Conservation (phyloP, 2,888 invertebrate species). For the Limnephilus rhombicus region DNA sequence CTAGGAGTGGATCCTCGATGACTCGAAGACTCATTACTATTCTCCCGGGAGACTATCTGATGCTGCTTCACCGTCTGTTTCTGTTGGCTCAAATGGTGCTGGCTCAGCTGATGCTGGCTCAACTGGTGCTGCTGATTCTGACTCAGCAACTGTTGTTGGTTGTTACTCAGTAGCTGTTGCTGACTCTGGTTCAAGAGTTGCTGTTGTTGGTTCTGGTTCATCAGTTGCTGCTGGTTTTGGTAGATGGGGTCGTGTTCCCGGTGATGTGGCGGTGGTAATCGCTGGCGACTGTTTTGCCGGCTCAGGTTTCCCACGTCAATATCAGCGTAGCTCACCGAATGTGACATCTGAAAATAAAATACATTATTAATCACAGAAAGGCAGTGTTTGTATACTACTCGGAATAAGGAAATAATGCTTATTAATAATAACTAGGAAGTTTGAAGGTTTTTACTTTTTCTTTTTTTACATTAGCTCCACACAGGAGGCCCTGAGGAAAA, state of each 20-base stretch:
- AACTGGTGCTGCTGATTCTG: constrained; percentile 71
- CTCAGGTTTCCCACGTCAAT: constrained; percentile 75
- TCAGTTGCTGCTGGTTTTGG: constrained; percentile 67
- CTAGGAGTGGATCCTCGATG: constrained; percentile 71
- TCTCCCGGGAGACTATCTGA: constrained; percentile 60
- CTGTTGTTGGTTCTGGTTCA: constrained; percentile 72
- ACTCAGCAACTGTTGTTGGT: constrained; percentile 71
- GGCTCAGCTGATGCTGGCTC: constrained; percentile 69
- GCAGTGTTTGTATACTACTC: not conserved
- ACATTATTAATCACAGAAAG: not conserved
- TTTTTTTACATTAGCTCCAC: no score
- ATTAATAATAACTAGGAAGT: not conserved
- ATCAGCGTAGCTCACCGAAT: constrained; percentile 72
- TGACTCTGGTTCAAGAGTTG: constrained; percentile 68
- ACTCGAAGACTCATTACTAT: constrained; percentile 69
- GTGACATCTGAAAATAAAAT: constrained; percentile 71
- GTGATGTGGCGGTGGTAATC: constrained; percentile 50
- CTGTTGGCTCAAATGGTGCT: constrained; percentile 41
- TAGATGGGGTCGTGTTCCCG: constrained; percentile 63
- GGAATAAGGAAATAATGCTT: not conserved
- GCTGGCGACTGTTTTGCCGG: constrained; percentile 74
- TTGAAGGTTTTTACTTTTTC: not conserved
- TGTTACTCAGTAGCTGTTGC: constrained; percentile 69
- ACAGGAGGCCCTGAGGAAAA: no score
- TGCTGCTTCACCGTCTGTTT: constrained; percentile 68